Evolutionary conservation across 2,113 vertebrate genomes (phyloP).

Genomic region (Parus major): DNA sequence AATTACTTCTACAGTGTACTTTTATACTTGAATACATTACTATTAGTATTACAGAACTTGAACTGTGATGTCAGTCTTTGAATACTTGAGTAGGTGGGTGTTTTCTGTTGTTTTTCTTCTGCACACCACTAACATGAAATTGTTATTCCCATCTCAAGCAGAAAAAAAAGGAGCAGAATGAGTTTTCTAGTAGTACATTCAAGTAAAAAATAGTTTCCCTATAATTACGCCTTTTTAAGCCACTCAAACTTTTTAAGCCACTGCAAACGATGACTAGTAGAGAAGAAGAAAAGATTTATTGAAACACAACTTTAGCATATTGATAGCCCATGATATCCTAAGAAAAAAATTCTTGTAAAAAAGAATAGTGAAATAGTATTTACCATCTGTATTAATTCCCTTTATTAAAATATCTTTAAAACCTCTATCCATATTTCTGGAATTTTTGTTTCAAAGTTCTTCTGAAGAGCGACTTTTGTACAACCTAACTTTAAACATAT

Average conservation of each 20-base stretch:
- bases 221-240: conserved; percentile 51
- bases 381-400: neutral
- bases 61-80: neutral
- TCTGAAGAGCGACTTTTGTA: neutral
- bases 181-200: conserved; percentile 35
- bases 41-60: conserved; percentile 47
- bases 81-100: neutral
- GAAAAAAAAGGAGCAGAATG: neutral
- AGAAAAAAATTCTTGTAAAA: neutral
- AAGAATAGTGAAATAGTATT: neutral
- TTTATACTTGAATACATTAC: conserved; percentile 36
- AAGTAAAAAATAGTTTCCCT: conserved; percentile 32
- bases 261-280: conserved; percentile 15
- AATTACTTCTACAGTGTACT: conserved; percentile 43
- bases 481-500: neutral
- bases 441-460: neutral
- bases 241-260: conserved; percentile 5
- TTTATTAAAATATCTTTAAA: neutral
- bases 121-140: neutral
- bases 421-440: neutral
- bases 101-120: neutral
- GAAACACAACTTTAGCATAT: neutral
- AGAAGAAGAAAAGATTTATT: conserved; percentile 40
- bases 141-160: conserved; percentile 43
- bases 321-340: neutral